These are phyloP conservation scores for Setipinna tenuifilis DNA, from an alignment of 2,797 vertebrate species.

Conservation along the genomic window DNA sequence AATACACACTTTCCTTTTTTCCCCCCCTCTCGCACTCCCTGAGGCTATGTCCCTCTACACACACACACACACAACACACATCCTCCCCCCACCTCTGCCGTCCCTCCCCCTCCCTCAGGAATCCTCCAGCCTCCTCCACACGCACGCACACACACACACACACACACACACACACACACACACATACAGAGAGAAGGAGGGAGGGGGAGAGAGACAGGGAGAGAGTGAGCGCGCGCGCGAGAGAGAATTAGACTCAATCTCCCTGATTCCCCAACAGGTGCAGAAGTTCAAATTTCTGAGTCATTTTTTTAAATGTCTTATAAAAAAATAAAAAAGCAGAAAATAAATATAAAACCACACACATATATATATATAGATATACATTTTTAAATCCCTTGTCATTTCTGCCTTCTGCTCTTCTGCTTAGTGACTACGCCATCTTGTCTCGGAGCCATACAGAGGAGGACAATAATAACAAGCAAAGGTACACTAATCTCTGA, in stretches of 20 bases:
- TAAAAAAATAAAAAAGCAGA: background rate
- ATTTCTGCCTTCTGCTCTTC: background rate
- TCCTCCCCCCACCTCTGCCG: background rate
- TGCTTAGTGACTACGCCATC: constrained; percentile 4
- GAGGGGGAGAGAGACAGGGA: too few relatives aligned
- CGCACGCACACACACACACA: constrained; percentile 51
- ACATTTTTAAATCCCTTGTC: background rate
- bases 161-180: constrained; percentile 38
- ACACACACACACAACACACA: constrained; percentile 22
- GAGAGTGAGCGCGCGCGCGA: too few relatives aligned
- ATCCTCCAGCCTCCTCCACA: background rate
- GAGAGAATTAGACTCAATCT: constrained; percentile 33
- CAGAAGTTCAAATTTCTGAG: constrained; percentile 89
- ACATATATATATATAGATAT: background rate
- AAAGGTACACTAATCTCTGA: constrained; percentile 99
- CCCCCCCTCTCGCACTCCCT: constrained; percentile 55
- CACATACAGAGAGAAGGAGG: background rate
- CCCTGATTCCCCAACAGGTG: constrained; percentile 86
- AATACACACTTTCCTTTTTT: constrained; percentile 67
- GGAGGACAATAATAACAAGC: constrained; percentile 85
- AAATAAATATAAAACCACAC: background rate
- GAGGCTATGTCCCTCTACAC: constrained; percentile 48
- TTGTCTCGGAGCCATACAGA: background rate
- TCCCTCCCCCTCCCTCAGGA: background rate
- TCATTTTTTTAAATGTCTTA: background rate